Base-by-base conservation (phyloP, 1,140 invertebrate species). In the Homarus americanus region DNA sequence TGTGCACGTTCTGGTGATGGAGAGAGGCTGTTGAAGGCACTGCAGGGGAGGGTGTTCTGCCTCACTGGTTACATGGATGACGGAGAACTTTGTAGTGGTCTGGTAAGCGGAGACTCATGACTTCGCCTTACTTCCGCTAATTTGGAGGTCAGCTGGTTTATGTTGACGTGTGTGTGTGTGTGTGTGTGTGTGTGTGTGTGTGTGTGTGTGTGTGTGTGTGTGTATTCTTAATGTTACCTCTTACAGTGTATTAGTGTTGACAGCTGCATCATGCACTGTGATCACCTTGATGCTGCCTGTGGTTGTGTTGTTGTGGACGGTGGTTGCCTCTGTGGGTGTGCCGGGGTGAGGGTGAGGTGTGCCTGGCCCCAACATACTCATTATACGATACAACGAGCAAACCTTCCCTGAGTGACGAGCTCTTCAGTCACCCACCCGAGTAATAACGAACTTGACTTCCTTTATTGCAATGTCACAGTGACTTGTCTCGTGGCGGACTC, bases 181-280 rank as follows among this genome's bases (percentile, higher is more conserved):
- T 49, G 58, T 63, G 76, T 79, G 76, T 79, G 76, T 49, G 76
- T 79, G 76, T 72, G 72, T 84, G 82, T 63, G 82, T 84, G 82
- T 84, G 82, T 63, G 82, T 84, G 82, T 84, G 82, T 84, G 82
- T 84, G 82, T 84, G 82, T 69, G 72, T 84, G 82, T 84, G 82
- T 63, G 82, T 63, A 49, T 69, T 7, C n/a, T 79, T 24, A 4
- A 3, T 49, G 40, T 79, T 24, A n/a, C n/a, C n/a, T n/a, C 28
- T 24, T 79, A 5, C 28, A 24, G 20, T 32, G 20, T 69, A n/a
- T 32, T 69, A 49, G 5, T 49, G n/a, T n/a, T n/a, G n/a, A n/a
- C n/a, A n/a, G 44, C 44, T 49, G 44, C 15, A 49, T 49, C 44
- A 5, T 49, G 12, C 15, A 15, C 15, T 49, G 44, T 49, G 44